Evolutionary conservation across 1,140 invertebrate species (phyloP).

Genomic region (Magallana angulata): DNA sequence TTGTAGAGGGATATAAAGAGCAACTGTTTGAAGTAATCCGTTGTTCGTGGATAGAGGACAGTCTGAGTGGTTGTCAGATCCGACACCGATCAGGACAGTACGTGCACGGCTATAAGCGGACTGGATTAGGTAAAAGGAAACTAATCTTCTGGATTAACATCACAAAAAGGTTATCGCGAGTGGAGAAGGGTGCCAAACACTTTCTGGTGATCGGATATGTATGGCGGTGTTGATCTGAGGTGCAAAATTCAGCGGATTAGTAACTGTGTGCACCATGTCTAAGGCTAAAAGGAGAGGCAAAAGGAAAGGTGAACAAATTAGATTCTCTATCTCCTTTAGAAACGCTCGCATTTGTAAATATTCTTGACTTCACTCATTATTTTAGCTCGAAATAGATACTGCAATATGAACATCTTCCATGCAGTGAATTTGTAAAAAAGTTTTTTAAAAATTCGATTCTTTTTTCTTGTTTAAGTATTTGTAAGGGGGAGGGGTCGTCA

Average conservation of each 20-base stretch:
- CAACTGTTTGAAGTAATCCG: slow-evolving; percentile 9
- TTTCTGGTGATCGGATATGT: slow-evolving; percentile 33
- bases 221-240: slow-evolving; percentile 22
- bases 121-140: slow-evolving; percentile 29
- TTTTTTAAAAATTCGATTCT: too few relatives aligned
- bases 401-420: too few relatives aligned
- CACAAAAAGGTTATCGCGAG: slow-evolving; percentile 25
- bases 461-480: neutral
- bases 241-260: slow-evolving; percentile 31
- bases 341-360: too few relatives aligned
- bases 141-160: slow-evolving; percentile 39
- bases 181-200: slow-evolving; percentile 16
- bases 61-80: neutral
- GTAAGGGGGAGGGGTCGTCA: neutral
- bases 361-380: too few relatives aligned
- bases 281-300: slow-evolving; percentile 20
- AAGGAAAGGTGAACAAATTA: neutral
- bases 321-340: neutral
- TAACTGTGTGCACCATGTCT: slow-evolving; percentile 32
- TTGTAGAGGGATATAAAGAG: neutral
- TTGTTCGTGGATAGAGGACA: neutral
- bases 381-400: too few relatives aligned
- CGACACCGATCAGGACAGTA: neutral
- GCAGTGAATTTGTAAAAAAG: too few relatives aligned
- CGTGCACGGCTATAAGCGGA: slow-evolving; percentile 22